Conservation (phyloP, 2,797 vertebrate species). For the Erithacus rubecula region DNA sequence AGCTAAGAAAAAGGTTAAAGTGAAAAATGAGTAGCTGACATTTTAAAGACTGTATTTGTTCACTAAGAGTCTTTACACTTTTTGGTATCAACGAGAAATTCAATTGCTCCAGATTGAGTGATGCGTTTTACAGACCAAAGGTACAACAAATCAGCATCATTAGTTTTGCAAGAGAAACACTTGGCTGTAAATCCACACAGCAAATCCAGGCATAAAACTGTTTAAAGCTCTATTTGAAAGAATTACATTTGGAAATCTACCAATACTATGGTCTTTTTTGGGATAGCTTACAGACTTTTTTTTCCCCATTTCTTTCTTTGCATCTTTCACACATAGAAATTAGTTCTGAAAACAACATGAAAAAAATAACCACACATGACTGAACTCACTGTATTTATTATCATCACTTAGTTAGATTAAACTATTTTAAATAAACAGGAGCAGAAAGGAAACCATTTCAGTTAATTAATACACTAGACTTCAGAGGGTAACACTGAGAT, state of each 20-base stretch:
- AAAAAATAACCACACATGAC: not conserved
- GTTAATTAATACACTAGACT: not conserved
- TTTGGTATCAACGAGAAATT: not conserved
- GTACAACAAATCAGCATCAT: not conserved
- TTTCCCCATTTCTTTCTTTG: not conserved
- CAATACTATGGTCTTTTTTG: not conserved
- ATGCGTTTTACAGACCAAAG: not conserved
- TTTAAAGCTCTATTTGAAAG: not conserved
- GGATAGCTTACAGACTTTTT: not conserved
- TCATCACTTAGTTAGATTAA: not conserved
- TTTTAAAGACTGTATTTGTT: not conserved
- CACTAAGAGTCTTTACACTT: not conserved
- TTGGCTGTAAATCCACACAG: not conserved
- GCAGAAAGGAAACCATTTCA: not conserved
- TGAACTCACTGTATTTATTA: not conserved
- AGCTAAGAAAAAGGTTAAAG: slow-evolving; percentile 76
- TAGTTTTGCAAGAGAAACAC: not conserved
- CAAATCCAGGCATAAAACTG: not conserved
- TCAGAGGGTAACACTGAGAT: not conserved
- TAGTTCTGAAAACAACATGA: not conserved
- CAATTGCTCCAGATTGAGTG: not conserved
- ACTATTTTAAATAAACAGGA: not conserved
- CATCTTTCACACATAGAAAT: not conserved
- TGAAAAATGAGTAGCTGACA: not conserved
- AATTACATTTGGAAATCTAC: not conserved